Evolutionary conservation across 1,140 invertebrate species (phyloP), one percentile per base, ranked within the genome.

Genomic region (Drosophila mayri): DNA sequence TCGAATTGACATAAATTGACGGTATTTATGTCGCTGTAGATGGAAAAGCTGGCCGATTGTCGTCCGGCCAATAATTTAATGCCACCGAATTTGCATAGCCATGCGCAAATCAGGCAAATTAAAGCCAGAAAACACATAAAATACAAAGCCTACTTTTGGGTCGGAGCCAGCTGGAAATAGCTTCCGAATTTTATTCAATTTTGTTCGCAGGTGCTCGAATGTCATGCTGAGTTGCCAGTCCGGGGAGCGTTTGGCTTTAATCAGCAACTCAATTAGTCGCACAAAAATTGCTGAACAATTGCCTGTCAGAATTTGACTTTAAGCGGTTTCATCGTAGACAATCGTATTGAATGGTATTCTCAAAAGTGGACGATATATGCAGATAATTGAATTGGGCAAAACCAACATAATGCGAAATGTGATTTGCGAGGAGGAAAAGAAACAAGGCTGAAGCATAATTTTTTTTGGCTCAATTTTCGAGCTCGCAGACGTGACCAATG

Each of bases 1-100:
- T 90, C 80, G 72, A 84, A 88, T 88, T 85, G 81, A 85, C 85
- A 90, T 90, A 76, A 90, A 85, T 90, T 81, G 67, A 55, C 66
- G 74, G 50, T 61, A 76, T 70, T 81, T 81, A 73, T 77, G 44
- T 50, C 54, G 65, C 40, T 55, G n/a, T 46, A 76, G 35, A 49
- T 62, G 49, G 38, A 66, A 87, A 77, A 73, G 57, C 60, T 66
- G 63, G 70, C 46, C 37, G 44, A 44, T 60, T 72, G 68, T 37
- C 38, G 68, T 37, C 38, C 68, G 11, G 57, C 40, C 20, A 52
- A 59, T 71, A 72, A 71, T 71, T 71, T 71, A 70, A 59, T 71
- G 66, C 35, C 35, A 28, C 32, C 4, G 14, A 37, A 73, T 73
- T 73, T 73, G 68, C 70, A 73, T 72, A 47, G 43, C 58, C 43